These are phyloP conservation scores for Furcifer pardalis DNA, from an alignment of 2,797 vertebrate species.

Conservation along the genomic window DNA sequence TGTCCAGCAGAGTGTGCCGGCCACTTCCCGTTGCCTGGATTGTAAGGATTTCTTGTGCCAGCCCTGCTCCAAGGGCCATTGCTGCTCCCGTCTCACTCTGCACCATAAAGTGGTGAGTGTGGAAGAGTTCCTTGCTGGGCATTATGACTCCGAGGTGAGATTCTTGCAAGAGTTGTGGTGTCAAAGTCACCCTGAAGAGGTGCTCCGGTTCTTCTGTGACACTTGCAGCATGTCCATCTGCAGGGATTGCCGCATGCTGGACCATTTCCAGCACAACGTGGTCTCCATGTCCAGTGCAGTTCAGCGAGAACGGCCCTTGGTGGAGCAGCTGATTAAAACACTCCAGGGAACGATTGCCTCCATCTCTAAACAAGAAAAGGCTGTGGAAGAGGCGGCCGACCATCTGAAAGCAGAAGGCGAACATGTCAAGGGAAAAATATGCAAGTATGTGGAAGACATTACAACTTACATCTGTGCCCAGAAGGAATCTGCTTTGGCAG, in stretches of 20 bases:
- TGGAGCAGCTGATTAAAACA: slow-evolving; percentile 44
- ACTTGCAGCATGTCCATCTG: slow-evolving; percentile 45
- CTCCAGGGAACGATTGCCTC: slow-evolving; percentile 28
- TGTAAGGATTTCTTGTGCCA: slow-evolving; percentile 44
- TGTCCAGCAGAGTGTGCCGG: not conserved
- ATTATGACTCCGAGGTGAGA: slow-evolving; percentile 32
- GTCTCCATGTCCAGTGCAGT: slow-evolving; percentile 38
- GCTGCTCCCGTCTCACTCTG: slow-evolving; percentile 31
- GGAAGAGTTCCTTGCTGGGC: slow-evolving; percentile 17
- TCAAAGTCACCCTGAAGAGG: slow-evolving; percentile 28
- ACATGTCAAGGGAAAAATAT: slow-evolving; percentile 26
- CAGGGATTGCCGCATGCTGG: slow-evolving; percentile 37
- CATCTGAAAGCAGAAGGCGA: slow-evolving; percentile 22
- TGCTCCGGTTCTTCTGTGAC: slow-evolving; percentile 25
- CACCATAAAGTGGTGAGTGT: slow-evolving; percentile 32
- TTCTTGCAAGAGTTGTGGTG: slow-evolving; percentile 35
- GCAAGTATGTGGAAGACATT: slow-evolving; percentile 27
- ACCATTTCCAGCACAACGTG: slow-evolving; percentile 41
- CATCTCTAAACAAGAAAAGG: slow-evolving; percentile 35
- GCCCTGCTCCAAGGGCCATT: slow-evolving; percentile 32
- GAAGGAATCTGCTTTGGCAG: slow-evolving; percentile 23
- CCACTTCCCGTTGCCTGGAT: slow-evolving; percentile 31
- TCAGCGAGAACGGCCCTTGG: slow-evolving; percentile 15
- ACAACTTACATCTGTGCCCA: slow-evolving; percentile 37
- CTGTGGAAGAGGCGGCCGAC: slow-evolving; percentile 27